phyloP scores from a whole-genome alignment of 1,140 invertebrate species.

The Anastrepha ludens region DNA sequence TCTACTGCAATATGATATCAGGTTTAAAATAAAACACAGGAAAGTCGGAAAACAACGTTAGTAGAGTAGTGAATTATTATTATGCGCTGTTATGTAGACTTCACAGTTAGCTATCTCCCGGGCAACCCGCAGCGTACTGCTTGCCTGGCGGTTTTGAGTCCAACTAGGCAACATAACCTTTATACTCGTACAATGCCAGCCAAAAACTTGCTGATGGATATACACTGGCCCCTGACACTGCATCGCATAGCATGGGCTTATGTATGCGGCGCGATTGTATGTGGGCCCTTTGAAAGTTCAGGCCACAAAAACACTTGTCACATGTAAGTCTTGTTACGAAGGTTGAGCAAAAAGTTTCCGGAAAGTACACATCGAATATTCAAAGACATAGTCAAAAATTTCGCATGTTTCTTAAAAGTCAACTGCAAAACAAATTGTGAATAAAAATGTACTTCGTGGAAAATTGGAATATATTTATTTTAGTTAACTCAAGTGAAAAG shows the following conservation, averaged over 20 bases:
- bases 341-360: neutral
- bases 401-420: too few species aligned
- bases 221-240: neutral
- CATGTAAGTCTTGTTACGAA: neutral
- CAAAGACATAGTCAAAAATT: too few species aligned
- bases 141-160: neutral
- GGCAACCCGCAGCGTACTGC: neutral
- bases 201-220: constrained; percentile 19
- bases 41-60: neutral
- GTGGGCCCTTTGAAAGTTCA: neutral
- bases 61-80: constrained; percentile 17
- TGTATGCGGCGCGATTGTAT: neutral
- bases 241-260: neutral
- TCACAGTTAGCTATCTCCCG: neutral
- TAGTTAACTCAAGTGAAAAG: too few species aligned
- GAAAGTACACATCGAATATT: neutral
- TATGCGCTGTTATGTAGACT: neutral
- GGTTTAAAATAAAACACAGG: neutral
- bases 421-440: too few species aligned
- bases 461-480: too few species aligned
- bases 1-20: neutral
- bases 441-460: too few species aligned
- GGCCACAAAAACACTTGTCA: constrained; percentile 12
- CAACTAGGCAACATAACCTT: constrained; percentile 14
- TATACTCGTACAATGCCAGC: neutral